Evolutionary conservation across 2,113 vertebrate genomes (phyloP), one percentile per base, ranked within the genome.

Genomic region (Aphyosemion australe): DNA sequence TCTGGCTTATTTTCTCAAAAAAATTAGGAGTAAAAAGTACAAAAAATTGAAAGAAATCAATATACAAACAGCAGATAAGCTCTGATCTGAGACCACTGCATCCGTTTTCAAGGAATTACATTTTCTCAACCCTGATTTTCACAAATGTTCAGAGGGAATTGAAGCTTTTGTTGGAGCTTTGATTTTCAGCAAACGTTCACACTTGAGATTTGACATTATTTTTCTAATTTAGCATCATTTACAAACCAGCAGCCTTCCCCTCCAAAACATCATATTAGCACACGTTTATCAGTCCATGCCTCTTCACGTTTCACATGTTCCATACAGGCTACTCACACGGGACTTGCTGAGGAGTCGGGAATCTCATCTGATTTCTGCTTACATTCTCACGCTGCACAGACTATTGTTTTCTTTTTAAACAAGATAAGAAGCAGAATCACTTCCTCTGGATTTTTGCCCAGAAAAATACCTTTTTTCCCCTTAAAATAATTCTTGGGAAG

Each of bases 21-120:
- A 41, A 53, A 48, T 10, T 10, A 2, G n/a, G 18, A n/a, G 11
- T 12, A 20, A 1, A 4, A n/a, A 52, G 26, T 26, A 26, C 5
- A 5, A 26, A 26, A 26, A 26, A 26, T 2, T n/a, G 0, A 5
- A 52, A 32, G 43, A 46, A 57, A 64, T 37, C 68, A 31, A 69
- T 83, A 69, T 50, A 67, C 70, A 85, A 85, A 84, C 74, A 85
- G 71, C 82, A 87, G 78, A 84, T 87, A 58, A 2, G 15, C 71
- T 80, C 49, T 60, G 76, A 67, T 83, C 85, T 64, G 64, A 61
- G 74, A 45, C 72, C 66, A 42, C 72, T 58, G 31, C 46, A 51
- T 84, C 45, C 37, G 72, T 65, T 74, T 72, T 68, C 34, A 78
- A 78, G 61, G 55, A 74, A 74, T 64, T 58, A 16, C 65, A 66